Evolutionary conservation across 2,888 invertebrate genomes (phyloP), one percentile per base, ranked within the genome.

Genomic region (Drosophila pseudotalamancana): DNA sequence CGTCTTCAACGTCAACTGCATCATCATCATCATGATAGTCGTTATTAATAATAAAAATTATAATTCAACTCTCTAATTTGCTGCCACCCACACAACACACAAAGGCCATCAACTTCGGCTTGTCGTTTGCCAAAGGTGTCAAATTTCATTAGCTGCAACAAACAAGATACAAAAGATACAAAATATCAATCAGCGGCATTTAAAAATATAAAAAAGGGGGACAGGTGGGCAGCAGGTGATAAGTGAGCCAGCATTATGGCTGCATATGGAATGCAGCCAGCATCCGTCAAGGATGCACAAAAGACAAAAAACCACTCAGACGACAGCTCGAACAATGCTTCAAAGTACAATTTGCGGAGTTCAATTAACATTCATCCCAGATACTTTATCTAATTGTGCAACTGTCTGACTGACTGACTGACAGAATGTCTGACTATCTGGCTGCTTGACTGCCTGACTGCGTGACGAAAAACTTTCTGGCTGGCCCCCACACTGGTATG

Each of bases 321-420:
- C 50, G 23, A 40, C 48, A 55, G 55, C 43, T 48, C 48, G 42
- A 77, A 79, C 54, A 68, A 69, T 64, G 64, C 72, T 61, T 64
- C 64, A 76, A 73, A 76, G 69, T 70, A 54, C 68, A 65, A 55
- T 51, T 70, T 63, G 65, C 56, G 62, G 70, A 75, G 74, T 72
- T 84, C 75, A 84, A 87, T 87, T 83, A 83, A 80, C 84, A 84
- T 81, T 77, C 84, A 86, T 71, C 73, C 71, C 70, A 83, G 73
- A 84, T 68, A 53, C 60, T 68, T 71, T 69, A 70, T 83, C 80
- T 79, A 79, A 83, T 83, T 83, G 87, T 76, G 63, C 70, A 65
- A 72, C 60, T 70, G 57, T 53, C 49, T 56, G 59, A 34, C 62
- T 67, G 45, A 8, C 50, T 56, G 51, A 35, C 49, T 70, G 57